These are phyloP conservation scores for Columba guinea DNA, from an alignment of 2,797 vertebrate genomes.

Conservation along the genomic window DNA sequence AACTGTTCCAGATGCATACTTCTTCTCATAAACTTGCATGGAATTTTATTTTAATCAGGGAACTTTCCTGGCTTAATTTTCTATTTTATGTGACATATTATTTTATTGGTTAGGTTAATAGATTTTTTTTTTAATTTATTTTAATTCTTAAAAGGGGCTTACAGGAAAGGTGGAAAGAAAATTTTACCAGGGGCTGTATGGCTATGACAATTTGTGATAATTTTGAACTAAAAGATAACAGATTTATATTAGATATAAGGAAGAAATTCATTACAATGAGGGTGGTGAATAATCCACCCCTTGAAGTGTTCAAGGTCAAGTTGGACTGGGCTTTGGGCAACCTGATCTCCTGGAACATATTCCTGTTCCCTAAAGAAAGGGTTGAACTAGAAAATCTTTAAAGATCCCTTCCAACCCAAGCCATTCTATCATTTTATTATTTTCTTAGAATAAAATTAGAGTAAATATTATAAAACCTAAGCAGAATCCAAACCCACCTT, in stretches of 20 bases:
- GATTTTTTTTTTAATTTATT: neutral
- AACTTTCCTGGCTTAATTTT: neutral
- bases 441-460: neutral
- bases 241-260: neutral
- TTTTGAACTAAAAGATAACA: neutral
- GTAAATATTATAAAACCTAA: neutral
- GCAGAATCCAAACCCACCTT: neutral
- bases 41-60: neutral
- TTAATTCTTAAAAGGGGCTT: neutral
- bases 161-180: neutral
- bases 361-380: rapidly evolving
- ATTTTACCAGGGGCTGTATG: neutral
- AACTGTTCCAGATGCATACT: neutral
- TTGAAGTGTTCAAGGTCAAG: neutral
- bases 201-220: neutral
- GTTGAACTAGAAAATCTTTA: neutral
- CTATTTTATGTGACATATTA: neutral
- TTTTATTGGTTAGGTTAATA: neutral
- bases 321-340: neutral
- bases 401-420: neutral
- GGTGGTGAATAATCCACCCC: neutral
- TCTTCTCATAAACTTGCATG: neutral
- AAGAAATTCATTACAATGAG: neutral
- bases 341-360: neutral
- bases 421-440: neutral